Base-by-base conservation (phyloP, 2,888 invertebrate genomes). In the Parasteatoda lunata region DNA sequence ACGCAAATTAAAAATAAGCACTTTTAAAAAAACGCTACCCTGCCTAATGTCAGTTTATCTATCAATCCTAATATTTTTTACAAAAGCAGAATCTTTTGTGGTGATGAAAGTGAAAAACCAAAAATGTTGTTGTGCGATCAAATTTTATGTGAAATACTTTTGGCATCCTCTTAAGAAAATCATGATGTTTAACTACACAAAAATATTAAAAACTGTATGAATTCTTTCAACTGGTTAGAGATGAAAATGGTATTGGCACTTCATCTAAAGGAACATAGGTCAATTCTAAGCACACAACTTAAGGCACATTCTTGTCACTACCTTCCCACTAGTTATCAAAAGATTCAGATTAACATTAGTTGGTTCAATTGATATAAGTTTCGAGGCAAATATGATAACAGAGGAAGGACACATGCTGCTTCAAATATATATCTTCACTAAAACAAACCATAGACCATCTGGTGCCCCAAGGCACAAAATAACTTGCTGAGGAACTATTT, bases 401-500 rank as follows among this genome's bases (percentile, higher is more conserved):
- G 54, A 79, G 70, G 76, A 79, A 85, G 75, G 70, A 76, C 70
- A 66, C 70, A 30, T 30, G 30, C 64, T 6, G n/a, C 76, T 48
- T n/a, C 69, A 69, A 69, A 9, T 69, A 48, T 47, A 52, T 9
- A n/a, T 72, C 15, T 45, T 78, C 84, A 78, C 84, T 73, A 30
- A 49, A 49, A 49, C 85, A 77, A 48, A 65, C 77, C 73, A 54
- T 13, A 8, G 49, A 47, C 86, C 86, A 87, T 87, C 86, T 87
- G 86, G 86, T 77, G 73, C 77, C 82, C 85, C 59, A 75, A 80
- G 69, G 81, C 73, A 82, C 86, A 54, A 69, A 59, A 54, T 70
- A 72, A 77, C 86, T 70, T 69, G 30, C 71, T 77, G 68, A 87
- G 86, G 77, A 81, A 82, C 86, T 81, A 51, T 64, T 54, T 59